Evolutionary conservation across 2,113 vertebrate genomes (phyloP), one percentile per base, ranked within the genome.

Genomic region (Tonatia bakeri): DNA sequence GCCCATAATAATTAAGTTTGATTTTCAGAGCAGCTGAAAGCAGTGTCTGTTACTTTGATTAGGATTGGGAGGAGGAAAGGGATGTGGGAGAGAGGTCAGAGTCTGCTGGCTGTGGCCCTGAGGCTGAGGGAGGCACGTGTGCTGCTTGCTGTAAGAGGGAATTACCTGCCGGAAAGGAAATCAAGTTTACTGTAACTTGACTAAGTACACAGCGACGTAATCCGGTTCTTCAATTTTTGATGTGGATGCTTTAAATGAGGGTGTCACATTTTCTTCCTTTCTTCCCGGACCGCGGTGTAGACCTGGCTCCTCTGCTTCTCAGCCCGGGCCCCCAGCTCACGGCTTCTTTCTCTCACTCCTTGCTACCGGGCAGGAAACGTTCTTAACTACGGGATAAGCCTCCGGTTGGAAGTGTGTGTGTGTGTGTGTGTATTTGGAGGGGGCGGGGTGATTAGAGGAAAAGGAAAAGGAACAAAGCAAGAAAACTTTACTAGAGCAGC

Each of bases 201-300:
- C 79, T 45, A 88, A 80, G 96, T 54, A 72, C 96, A 87, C n/a
- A 77, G 94, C 86, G 86, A 64, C 59, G 31, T 33, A 95, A 76
- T 8, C 77, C 31, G 0, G 36, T 72, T 94, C 92, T 90, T 96
- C 80, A 84, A 10, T 94, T 75, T 96, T 86, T 70, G 47, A 0
- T 89, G 79, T 1, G 45, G 77, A 40, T 72, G 47, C 45, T 82
- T 75, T 87, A 75, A 92, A 77, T 14, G 52, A 69, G 79, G 75
- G 56, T 36, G 76, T 85, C 90, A 65, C 70, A 38, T 33, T 50
- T 80, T 82, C 72, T 73, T 5, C 36, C 52, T 82, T 28, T 69
- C 91, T 89, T 85, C 67, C 40, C 76, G 88, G 92, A 61, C 80
- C 80, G 26, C 3, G 4, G 54, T 40, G 64, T 36, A 45, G 36